Base-by-base conservation (phyloP, 2,888 invertebrate species). In the Quadriops clusia region DNA sequence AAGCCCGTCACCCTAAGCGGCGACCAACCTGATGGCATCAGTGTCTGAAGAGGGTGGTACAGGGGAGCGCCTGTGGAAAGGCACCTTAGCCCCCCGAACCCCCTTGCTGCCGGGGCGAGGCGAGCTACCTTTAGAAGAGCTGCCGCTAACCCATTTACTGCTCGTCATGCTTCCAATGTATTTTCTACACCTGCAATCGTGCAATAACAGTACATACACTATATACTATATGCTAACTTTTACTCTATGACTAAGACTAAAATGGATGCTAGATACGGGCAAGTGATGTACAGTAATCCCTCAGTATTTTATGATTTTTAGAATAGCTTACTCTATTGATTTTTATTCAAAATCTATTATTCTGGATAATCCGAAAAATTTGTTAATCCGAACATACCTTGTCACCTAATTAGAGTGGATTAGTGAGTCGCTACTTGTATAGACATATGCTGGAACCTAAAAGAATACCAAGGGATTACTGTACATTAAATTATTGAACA, bases 1-100 rank as follows among this genome's bases (percentile, higher is more conserved):
- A 45, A 47, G 50, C 54, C 54, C 53, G 51, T 53, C 53, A 53
- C 54, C 54, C 53, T 42, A 53, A 51, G 53, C 53, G 53, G 53
- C 54, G 54, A 57, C 56, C 56, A 56, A 57, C 56, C 56, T 56
- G 53, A n/a, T n/a, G n/a, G n/a, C n/a, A n/a, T 54, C 54, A 46
- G 44, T 41, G 37, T 44, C 36, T 21, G 34, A 28, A 14, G 35
- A 35, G 31, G 40, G 57, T 56, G 60, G 61, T 54, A 62, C 54
- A 52, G 61, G 61, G 49, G 68, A 66, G 53, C 72, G 68, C 61
- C 69, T 68, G 60, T 72, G 72, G 64, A 72, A 72, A 51, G 72
- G 72, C 55, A 71, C 64, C 52, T n/a, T 62, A 58, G 49, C 62
- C 64, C 60, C 63, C 58, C 63, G 54, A 40, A 46, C 45, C 37